Evolutionary conservation across 30 jellyfish, hydroid and myxozoan genomes (phyloP).

Genomic region (Nemopilema nomurai): DNA sequence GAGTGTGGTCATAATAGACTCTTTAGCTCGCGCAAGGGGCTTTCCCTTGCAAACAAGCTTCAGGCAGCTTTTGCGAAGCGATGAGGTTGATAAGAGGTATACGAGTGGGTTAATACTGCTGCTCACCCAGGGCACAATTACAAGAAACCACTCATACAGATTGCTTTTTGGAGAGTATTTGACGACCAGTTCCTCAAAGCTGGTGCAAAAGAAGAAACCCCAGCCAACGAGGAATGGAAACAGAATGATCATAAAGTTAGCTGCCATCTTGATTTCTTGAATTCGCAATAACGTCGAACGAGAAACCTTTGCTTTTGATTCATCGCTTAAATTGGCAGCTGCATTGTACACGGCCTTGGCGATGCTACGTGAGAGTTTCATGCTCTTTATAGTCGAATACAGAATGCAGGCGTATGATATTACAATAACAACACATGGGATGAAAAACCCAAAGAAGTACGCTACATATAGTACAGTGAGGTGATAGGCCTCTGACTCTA

Average conservation of each 20-base stretch:
- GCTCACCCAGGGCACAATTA: constrained; percentile 60
- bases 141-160: constrained; percentile 55
- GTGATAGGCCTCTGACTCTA: constrained; percentile 26
- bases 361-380: constrained; percentile 36
- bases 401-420: constrained; percentile 48
- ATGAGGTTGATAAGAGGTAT: constrained; percentile 31
- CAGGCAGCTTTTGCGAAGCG: constrained; percentile 69
- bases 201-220: constrained; percentile 76
- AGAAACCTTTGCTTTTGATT: not conserved
- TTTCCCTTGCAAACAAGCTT: constrained; percentile 48
- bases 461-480: constrained; percentile 24
- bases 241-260: constrained; percentile 45
- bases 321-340: constrained; percentile 5
- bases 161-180: not conserved
- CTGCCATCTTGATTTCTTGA: constrained; percentile 59
- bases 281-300: constrained; percentile 42
- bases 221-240: constrained; percentile 73
- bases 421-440: constrained; percentile 54
- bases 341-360: constrained; percentile 38
- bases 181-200: constrained; percentile 43
- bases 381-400: constrained; percentile 33
- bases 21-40: constrained; percentile 32
- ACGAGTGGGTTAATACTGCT: constrained; percentile 69
- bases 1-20: constrained; percentile 31
- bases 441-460: constrained; percentile 28